Base-by-base conservation (phyloP, 2,113 vertebrate species). In the Paraplagusia blochii region DNA sequence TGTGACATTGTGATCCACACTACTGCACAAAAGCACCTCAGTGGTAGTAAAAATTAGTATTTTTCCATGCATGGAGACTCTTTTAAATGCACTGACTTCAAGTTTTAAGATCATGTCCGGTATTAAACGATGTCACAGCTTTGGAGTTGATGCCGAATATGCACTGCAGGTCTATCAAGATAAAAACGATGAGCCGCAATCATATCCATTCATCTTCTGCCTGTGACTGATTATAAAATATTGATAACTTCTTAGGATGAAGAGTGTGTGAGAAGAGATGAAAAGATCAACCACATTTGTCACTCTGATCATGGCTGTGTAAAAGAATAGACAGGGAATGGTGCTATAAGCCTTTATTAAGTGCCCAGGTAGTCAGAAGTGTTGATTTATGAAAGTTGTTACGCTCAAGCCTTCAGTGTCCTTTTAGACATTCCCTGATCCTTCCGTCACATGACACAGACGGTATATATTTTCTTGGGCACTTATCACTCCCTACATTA, bases 151-250 rank as follows among this genome's bases (percentile, higher is more conserved):
- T 77, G 33, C 79, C 74, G 64, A 54, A 57, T 38, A 44, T 50
- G n/a, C 51, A 44, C 45, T 38, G 63, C 66, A 53, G 68, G 53
- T 51, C 48, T 52, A 58, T 82, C 72, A 77, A 74, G 22, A 29
- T 29, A 29, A 6, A 29, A 29, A 29, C 74, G 76, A 63, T 58
- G 83, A 82, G 81, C 5, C 62, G 66, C 73, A 79, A 84, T 83
- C 70, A 76, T 76, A 81, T 79, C 46, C 69, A 74, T 82, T 83
- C 11, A 58, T 82, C 84, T 82, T 66, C 74, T 69, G 74, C 14
- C 73, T 63, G 64, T 73, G 84, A 84, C 86, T 87, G 80, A 85
- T 83, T 76, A 79, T 77, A 71, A 78, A 84, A 78, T 83, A 82
- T 82, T 77, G 77, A 85, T 85, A 83, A 80, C 72, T 72, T 64